phyloP scores from a whole-genome alignment of 2,888 invertebrate species.

The Mesorhabditis belari region DNA sequence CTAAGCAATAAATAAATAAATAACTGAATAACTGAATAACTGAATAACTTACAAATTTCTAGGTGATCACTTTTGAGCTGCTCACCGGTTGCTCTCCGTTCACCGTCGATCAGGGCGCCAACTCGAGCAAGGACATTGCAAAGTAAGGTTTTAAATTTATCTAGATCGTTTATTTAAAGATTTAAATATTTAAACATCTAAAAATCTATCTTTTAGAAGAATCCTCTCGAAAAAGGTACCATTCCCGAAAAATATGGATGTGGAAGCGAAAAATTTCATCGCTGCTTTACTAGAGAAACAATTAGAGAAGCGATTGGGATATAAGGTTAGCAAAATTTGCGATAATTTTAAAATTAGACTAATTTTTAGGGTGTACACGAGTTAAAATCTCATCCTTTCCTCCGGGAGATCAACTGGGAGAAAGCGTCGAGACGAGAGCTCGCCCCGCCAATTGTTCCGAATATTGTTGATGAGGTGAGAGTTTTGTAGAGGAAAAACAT shows the following conservation, averaged over 20 bases:
- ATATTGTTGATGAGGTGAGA: slow-evolving; percentile 61
- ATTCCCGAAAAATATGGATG: slow-evolving; percentile 74
- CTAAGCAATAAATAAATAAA: too few relatives aligned
- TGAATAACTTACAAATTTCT: slow-evolving; percentile 68
- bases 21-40: too few relatives aligned
- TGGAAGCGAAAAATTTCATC: slow-evolving; percentile 71
- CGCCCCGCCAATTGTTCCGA: slow-evolving; percentile 82
- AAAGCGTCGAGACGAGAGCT: slow-evolving; percentile 71
- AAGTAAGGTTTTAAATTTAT: slow-evolving; percentile 54
- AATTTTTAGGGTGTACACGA: background rate
- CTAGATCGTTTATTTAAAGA: slow-evolving; percentile 3
- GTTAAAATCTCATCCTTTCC: slow-evolving; percentile 27
- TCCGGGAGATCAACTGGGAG: slow-evolving; percentile 72
- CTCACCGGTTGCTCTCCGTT: slow-evolving; percentile 94
- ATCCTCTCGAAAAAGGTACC: slow-evolving; percentile 83
- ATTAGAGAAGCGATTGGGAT: slow-evolving; percentile 77
- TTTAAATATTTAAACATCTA: background rate
- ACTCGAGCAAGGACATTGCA: slow-evolving; percentile 89
- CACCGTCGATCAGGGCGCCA: slow-evolving; percentile 86
- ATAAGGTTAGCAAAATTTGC: slow-evolving; percentile 78
- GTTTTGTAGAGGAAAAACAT: background rate
- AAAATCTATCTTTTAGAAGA: slow-evolving; percentile 59
- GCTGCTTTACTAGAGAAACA: slow-evolving; percentile 78
- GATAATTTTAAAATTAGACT: too few relatives aligned
- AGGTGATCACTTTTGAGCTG: slow-evolving; percentile 81